Conservation (phyloP, 2,113 vertebrate genomes). For the Otocyon megalotis region DNA sequence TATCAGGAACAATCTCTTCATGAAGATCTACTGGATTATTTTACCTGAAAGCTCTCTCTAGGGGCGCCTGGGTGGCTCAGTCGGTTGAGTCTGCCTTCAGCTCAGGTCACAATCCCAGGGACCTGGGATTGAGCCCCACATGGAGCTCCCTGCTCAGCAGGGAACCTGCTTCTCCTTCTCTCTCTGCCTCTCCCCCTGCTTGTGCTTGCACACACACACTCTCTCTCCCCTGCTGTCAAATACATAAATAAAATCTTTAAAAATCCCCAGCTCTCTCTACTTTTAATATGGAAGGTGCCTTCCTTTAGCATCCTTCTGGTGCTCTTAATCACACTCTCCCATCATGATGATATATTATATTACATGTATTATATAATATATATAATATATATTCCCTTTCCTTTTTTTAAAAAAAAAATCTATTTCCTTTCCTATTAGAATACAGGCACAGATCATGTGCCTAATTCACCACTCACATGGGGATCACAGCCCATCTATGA, state of each 20-base stretch:
- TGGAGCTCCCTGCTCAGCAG: no score
- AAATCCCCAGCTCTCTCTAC: not conserved
- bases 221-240: no score
- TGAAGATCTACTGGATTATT: not conserved
- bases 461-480: not conserved
- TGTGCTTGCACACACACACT: no score
- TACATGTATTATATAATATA: no score
- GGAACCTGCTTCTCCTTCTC: no score
- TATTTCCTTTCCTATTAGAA: not conserved
- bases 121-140: no score
- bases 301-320: not conserved
- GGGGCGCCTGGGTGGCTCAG: no score
- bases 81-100: no score
- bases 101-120: no score
- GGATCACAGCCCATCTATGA: not conserved
- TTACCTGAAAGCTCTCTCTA: not conserved
- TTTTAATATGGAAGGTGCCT: not conserved
- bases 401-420: not conserved
- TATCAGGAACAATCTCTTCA: not conserved
- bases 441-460: not conserved
- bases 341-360: not conserved
- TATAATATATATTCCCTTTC: no score
- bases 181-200: no score
- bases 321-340: not conserved
- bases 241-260: no score